A percentile compares a stretch with the other conserved stretches of the same genome.
These are phyloP conservation scores for Lonchura striata DNA, from an alignment of 2,113 vertebrate genomes.

Conservation along the genomic window DNA sequence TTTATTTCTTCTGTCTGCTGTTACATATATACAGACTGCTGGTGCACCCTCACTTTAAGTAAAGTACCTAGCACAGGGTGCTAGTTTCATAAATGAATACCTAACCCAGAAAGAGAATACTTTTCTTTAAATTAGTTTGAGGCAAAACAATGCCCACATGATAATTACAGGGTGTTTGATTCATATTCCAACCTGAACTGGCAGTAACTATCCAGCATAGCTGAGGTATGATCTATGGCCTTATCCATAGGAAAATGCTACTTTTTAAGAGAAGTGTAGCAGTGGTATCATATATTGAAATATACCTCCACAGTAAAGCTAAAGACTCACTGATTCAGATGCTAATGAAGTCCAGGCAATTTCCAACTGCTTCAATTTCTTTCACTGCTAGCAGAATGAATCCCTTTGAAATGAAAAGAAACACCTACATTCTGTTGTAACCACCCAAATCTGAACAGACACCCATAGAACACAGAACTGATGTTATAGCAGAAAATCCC, in stretches of 20 bases:
- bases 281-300: background rate
- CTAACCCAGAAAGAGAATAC: background rate
- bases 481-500: background rate
- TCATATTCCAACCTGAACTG: background rate
- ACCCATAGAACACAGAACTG: background rate
- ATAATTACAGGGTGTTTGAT: background rate
- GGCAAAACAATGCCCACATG: background rate
- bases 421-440: background rate
- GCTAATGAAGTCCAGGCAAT: background rate
- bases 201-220: background rate
- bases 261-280: background rate
- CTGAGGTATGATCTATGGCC: background rate
- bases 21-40: fast-evolving
- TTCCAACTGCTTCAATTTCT: background rate
- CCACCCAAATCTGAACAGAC: background rate
- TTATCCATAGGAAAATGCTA: background rate
- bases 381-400: background rate
- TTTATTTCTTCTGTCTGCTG: background rate
- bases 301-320: background rate
- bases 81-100: background rate
- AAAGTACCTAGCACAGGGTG: too few species aligned
- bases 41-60: background rate
- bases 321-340: background rate
- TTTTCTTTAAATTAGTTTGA: background rate
- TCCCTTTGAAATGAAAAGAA: background rate